These are phyloP conservation scores for Drosophila colorata DNA, from an alignment of 2,888 invertebrate species.

Conservation along the genomic window DNA sequence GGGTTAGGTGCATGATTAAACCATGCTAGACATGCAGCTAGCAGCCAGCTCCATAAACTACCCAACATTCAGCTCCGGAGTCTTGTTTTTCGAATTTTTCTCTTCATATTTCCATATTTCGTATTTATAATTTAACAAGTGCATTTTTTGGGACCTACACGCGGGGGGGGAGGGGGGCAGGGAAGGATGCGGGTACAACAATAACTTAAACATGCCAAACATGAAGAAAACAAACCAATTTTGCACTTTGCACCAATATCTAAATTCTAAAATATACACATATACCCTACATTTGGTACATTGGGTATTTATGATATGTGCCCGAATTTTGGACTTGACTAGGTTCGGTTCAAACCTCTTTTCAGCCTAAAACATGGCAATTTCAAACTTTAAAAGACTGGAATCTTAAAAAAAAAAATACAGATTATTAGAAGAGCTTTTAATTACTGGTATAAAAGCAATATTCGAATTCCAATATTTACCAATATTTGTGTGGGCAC, in stretches of 20 bases:
- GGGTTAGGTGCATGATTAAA: slow-evolving; percentile 62
- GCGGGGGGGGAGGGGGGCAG: not conserved
- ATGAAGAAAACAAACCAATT: slow-evolving; percentile 31
- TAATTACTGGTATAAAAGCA: too few species aligned
- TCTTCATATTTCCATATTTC: not conserved
- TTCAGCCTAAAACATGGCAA: too few species aligned
- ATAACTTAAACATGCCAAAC: slow-evolving; percentile 28
- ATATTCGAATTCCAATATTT: too few species aligned
- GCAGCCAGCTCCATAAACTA: slow-evolving; percentile 50
- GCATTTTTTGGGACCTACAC: slow-evolving; percentile 15
- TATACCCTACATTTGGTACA: slow-evolving; percentile 1
- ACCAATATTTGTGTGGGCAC: too few species aligned
- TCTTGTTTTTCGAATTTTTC: not conserved
- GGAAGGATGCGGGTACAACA: not conserved
- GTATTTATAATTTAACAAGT: slow-evolving; percentile 31
- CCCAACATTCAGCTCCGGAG: slow-evolving; percentile 37
- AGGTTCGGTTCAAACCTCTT: too few species aligned
- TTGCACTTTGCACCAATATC: slow-evolving; percentile 5
- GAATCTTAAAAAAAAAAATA: too few species aligned
- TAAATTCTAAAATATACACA: not conserved
- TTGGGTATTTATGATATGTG: not conserved
- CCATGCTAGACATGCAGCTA: slow-evolving; percentile 66
- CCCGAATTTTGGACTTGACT: too few species aligned
- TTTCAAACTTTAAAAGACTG: too few species aligned
- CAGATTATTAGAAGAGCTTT: too few species aligned